These are phyloP conservation scores for Entelurus aequoreus DNA, from an alignment of 2,113 vertebrate genomes.

Conservation along the genomic window DNA sequence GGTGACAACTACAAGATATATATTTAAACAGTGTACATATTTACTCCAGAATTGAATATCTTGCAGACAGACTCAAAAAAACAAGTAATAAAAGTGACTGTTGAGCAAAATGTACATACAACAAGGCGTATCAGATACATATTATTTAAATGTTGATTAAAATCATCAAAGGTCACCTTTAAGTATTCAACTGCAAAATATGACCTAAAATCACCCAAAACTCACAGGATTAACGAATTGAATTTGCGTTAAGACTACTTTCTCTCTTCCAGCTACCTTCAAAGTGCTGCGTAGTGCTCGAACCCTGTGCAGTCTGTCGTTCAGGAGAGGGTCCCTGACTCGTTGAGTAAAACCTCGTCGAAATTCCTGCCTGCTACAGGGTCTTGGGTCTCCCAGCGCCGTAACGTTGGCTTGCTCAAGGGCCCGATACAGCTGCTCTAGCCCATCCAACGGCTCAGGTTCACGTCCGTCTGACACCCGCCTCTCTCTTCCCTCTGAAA, in stretches of 20 bases:
- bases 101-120: too few species aligned
- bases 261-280: slow-evolving; percentile 72
- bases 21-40: too few species aligned
- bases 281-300: slow-evolving; percentile 87
- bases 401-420: slow-evolving; percentile 80
- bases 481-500: slow-evolving; percentile 70
- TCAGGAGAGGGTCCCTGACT: slow-evolving; percentile 82
- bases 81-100: too few species aligned
- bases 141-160: too few species aligned
- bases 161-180: too few species aligned
- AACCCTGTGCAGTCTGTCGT: slow-evolving; percentile 85
- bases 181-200: too few species aligned
- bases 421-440: slow-evolving; percentile 81
- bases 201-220: too few species aligned
- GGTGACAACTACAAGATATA: too few species aligned
- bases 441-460: slow-evolving; percentile 68
- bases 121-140: too few species aligned
- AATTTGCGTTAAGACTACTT: not conserved
- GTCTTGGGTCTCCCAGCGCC: slow-evolving; percentile 79
- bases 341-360: slow-evolving; percentile 81
- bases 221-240: too few species aligned
- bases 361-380: slow-evolving; percentile 83
- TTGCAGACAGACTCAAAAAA: too few species aligned
- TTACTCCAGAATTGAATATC: too few species aligned
- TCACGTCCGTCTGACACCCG: slow-evolving; percentile 75